Conservation (phyloP, 1,140 invertebrate genomes). For the Pectinophora gossypiella region DNA sequence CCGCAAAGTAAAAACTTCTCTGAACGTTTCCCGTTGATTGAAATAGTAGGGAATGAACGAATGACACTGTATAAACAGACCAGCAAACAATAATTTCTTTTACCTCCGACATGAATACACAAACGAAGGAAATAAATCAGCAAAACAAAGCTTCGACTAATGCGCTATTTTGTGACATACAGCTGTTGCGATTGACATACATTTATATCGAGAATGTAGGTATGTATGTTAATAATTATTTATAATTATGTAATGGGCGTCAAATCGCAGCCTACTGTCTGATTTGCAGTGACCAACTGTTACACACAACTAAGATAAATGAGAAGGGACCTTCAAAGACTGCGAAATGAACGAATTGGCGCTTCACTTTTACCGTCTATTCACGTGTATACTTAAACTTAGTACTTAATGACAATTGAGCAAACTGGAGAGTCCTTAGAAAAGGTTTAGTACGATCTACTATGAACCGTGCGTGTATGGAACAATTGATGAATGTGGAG, state of each 20-base stretch:
- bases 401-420: neutral
- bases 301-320: neutral
- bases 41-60: slow-evolving; percentile 9
- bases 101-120: neutral
- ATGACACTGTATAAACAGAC: slow-evolving; percentile 6
- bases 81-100: slow-evolving; percentile 4
- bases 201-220: neutral
- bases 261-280: too few species aligned
- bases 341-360: neutral
- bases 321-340: neutral
- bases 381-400: neutral
- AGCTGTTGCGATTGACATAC: neutral
- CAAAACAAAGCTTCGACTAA: slow-evolving; percentile 3
- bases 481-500: too few species aligned
- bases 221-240: neutral
- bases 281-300: neutral
- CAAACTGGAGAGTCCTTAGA: too few species aligned
- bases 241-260: too few species aligned
- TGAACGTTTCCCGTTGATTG: slow-evolving; percentile 9
- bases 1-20: neutral
- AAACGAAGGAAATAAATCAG: slow-evolving; percentile 8
- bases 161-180: slow-evolving; percentile 6
- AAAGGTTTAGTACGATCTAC: too few species aligned
- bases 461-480: too few species aligned
- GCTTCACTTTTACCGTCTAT: neutral